A percentile compares a stretch with the other conserved stretches of the same genome.
phyloP scores from a whole-genome alignment of 2,113 vertebrate genomes.

The Anolis sagrei region DNA sequence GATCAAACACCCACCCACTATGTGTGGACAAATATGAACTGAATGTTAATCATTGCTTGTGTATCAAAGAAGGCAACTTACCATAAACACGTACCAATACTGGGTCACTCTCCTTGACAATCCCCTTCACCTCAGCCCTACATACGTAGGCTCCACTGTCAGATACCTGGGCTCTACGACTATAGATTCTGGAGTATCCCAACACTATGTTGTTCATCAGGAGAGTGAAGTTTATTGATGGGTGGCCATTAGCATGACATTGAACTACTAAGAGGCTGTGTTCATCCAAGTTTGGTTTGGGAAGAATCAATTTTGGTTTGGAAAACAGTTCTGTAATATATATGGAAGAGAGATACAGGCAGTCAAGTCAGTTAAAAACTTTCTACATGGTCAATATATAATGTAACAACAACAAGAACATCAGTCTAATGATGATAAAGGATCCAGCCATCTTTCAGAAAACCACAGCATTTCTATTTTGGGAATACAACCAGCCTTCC shows the following conservation, averaged over 20 bases:
- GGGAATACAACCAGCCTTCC: neutral
- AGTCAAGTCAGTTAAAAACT: neutral
- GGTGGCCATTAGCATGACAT: conserved; percentile 49
- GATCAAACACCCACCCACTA: neutral
- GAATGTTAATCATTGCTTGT: neutral
- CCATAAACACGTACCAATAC: conserved; percentile 65
- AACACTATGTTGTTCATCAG: conserved; percentile 35
- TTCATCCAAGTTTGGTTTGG: conserved; percentile 60
- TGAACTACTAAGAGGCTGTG: conserved; percentile 34
- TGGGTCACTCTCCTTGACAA: conserved; percentile 68
- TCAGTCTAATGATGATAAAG: no score
- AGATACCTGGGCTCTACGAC: conserved; percentile 37
- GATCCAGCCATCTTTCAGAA: neutral
- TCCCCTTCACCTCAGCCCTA: conserved; percentile 66
- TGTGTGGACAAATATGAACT: neutral
- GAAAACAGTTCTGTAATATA: conserved; percentile 69
- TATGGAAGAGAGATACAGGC: neutral
- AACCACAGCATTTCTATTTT: neutral
- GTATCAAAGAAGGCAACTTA: conserved; percentile 54
- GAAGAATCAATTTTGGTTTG: conserved; percentile 50
- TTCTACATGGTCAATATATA: neutral
- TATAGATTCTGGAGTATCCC: conserved; percentile 28
- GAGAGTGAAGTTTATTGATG: conserved; percentile 50
- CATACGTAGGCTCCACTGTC: conserved; percentile 68
- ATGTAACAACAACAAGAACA: neutral